Evolutionary conservation across 2,797 vertebrate genomes (phyloP).

Genomic region (Meda fulgida): DNA sequence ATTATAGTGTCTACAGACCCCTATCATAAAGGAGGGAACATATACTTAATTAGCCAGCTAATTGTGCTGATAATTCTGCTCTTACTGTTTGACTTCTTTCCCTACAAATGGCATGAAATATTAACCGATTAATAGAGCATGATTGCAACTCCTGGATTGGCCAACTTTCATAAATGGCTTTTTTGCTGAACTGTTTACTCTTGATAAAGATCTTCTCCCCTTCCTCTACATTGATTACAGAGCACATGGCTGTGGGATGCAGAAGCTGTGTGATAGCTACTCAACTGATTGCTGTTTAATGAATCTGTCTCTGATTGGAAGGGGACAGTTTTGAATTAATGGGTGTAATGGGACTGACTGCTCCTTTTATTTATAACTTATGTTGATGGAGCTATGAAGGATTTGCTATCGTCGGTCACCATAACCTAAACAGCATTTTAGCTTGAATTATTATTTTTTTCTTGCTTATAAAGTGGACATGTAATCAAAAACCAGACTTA

Average conservation of each 20-base stretch:
- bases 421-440: neutral
- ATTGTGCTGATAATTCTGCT: constrained; percentile 42
- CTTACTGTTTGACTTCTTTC: constrained; percentile 22
- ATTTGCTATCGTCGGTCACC: neutral
- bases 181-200: constrained; percentile 26
- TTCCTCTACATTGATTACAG: constrained; percentile 23
- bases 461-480: neutral
- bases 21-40: constrained; percentile 17
- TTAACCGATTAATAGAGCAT: constrained; percentile 37
- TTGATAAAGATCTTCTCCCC: constrained; percentile 20
- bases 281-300: constrained; percentile 15
- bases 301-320: constrained; percentile 11
- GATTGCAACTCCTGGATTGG: constrained; percentile 3
- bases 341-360: neutral
- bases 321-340: constrained; percentile 10
- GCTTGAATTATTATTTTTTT: neutral
- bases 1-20: neutral
- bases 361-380: constrained; percentile 7
- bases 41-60: constrained; percentile 42
- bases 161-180: constrained; percentile 21
- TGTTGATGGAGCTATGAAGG: neutral
- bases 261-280: constrained; percentile 13
- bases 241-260: constrained; percentile 13
- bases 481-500: neutral
- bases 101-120: constrained; percentile 30